Evolutionary conservation across 2,888 invertebrate genomes (phyloP), one percentile per base, ranked within the genome.

Genomic region (Homarus gammarus): DNA sequence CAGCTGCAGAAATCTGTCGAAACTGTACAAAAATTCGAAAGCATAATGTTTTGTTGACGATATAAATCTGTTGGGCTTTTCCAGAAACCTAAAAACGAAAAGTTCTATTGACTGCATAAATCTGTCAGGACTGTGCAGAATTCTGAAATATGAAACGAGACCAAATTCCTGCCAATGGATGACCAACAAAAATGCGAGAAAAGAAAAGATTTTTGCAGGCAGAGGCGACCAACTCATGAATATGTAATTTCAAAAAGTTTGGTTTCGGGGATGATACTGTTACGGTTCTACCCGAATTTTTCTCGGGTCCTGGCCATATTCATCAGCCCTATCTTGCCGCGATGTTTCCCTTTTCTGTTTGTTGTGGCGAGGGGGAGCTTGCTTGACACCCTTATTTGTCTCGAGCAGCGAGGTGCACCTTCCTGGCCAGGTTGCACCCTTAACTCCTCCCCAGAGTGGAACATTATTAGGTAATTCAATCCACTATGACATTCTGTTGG

Each of bases 231-330:
- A 64, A 64, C 64, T 64, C 64, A n/a, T 56, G 56, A 56, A 56
- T 64, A 64, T 64, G 64, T 64, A 64, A 64, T 64, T 64, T 27
- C 64, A 64, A 27, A 64, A 64, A 56, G 56, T 64, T 64, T 27
- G n/a, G 27, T 64, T 64, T 64, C n/a, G 27, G 64, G n/a, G 64
- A 64, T 64, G 64, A 64, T 27, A 64, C 64, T 27, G 64, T 27
- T 27, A 64, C 64, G 27, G 64, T 27, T 64, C 27, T n/a, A 27
- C 64, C 64, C n/a, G 64, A 64, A 64, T 64, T 64, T 27, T 27
- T 64, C 64, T 64, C 31, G 64, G 5, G 64, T 64, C 27, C 10
- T 8, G 27, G 27, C n/a, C 27, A 27, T 64, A 64, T 64, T 64
- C 27, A 64, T 64, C n/a, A 27, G 27, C 64, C 27, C 10, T 64